These are phyloP conservation scores for Sterna hirundo DNA, from an alignment of 2,113 vertebrate species.

Conservation along the genomic window DNA sequence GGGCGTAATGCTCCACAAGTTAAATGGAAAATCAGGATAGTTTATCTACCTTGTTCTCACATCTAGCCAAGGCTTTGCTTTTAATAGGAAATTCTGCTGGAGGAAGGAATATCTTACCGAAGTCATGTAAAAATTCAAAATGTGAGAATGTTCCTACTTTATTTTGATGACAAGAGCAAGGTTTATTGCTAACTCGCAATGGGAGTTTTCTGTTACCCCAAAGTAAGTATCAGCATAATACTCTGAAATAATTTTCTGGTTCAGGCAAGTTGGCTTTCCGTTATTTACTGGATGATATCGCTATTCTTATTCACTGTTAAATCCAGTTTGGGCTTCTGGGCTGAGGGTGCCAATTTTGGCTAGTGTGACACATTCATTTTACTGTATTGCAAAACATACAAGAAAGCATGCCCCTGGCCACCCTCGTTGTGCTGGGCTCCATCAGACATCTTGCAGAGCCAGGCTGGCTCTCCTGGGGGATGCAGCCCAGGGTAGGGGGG, in stretches of 20 bases:
- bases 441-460: background rate
- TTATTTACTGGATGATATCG: background rate
- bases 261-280: constrained; percentile 28
- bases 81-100: background rate
- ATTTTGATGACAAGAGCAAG: constrained; percentile 37
- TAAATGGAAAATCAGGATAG: background rate
- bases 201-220: background rate
- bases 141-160: background rate
- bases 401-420: background rate
- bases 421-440: background rate
- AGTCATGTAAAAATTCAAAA: background rate
- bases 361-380: constrained; percentile 39
- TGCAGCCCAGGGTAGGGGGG: background rate
- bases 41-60: background rate
- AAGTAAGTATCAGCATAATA: constrained; percentile 30
- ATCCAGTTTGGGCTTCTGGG: constrained; percentile 49
- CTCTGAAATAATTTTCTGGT: constrained; percentile 40
- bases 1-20: background rate
- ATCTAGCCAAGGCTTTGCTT: background rate
- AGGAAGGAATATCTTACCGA: background rate
- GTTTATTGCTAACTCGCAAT: constrained; percentile 2
- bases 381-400: background rate
- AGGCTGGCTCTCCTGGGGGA: background rate
- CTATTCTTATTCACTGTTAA: constrained; percentile 47
- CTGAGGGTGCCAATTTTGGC: constrained; percentile 21